Evolutionary conservation across 1,140 invertebrate species (phyloP).

Genomic region (Drosophila murphyi): DNA sequence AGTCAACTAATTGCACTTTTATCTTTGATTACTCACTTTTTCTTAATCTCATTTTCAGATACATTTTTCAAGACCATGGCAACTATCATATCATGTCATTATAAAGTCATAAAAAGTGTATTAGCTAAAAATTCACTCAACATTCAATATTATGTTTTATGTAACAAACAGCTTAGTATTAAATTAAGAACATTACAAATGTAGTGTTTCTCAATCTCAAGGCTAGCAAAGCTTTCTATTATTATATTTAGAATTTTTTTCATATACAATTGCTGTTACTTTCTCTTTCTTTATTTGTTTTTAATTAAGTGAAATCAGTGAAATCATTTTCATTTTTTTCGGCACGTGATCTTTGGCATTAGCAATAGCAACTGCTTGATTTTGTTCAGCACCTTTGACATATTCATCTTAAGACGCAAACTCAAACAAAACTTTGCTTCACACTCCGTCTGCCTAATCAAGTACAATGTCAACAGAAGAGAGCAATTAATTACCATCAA

Average conservation of each 20-base stretch:
- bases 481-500: slow-evolving; percentile 59
- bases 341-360: slow-evolving; percentile 50
- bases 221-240: neutral
- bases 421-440: slow-evolving; percentile 15
- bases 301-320: slow-evolving; percentile 15
- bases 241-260: neutral
- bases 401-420: slow-evolving; percentile 50
- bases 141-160: too few relatives aligned
- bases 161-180: too few relatives aligned
- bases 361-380: slow-evolving; percentile 42
- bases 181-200: too few relatives aligned
- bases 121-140: too few relatives aligned
- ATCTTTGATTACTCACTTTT: neutral
- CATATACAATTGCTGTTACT: neutral
- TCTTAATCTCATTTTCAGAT: neutral
- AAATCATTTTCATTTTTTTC: slow-evolving; percentile 9
- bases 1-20: neutral
- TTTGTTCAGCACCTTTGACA: slow-evolving; percentile 5
- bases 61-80: too few relatives aligned
- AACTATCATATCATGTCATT: too few relatives aligned
- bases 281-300: neutral
- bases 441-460: neutral
- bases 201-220: too few relatives aligned
- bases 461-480: slow-evolving; percentile 1
- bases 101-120: too few relatives aligned